phyloP scores from a whole-genome alignment of 1,140 invertebrate genomes.

The Conus ventricosus region DNA sequence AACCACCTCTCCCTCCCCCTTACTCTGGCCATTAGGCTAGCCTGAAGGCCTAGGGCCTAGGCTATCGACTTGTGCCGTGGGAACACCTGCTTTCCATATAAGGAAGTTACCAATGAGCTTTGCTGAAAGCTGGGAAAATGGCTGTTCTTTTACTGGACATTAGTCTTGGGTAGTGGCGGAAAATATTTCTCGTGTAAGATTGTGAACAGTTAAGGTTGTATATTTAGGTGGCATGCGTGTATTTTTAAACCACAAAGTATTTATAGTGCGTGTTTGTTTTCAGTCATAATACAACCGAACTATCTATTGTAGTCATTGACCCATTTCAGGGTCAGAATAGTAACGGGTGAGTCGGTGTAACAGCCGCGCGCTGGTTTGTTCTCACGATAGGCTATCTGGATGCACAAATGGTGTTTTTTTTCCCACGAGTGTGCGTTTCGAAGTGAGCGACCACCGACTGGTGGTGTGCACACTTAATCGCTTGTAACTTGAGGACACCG shows the following conservation, averaged over 20 bases:
- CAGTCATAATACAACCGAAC: background rate
- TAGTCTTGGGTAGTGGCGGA: no score
- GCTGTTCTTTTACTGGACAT: no score
- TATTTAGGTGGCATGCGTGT: background rate
- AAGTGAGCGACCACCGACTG: slow-evolving; percentile 26
- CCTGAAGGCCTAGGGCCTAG: no score
- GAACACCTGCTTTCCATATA: slow-evolving; percentile 71
- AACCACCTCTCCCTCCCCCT: no score
- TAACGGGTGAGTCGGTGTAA: slow-evolving; percentile 39
- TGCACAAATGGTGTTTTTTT: slow-evolving; percentile 68
- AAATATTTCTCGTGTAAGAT: no score
- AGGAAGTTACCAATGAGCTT: slow-evolving; percentile 66
- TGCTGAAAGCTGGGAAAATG: slow-evolving; percentile 22
- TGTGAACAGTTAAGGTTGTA: no score
- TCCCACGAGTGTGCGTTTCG: slow-evolving; percentile 67
- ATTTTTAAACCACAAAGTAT: slow-evolving; percentile 19
- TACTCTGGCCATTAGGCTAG: no score
- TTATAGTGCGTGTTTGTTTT: background rate
- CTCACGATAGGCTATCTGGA: slow-evolving; percentile 71
- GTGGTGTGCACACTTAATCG: slow-evolving; percentile 29
- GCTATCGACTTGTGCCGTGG: slow-evolving; percentile 51
- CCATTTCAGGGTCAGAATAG: background rate
- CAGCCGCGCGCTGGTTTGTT: slow-evolving; percentile 66
- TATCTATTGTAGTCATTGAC: background rate
- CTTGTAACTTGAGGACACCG: slow-evolving; percentile 1